A percentile compares a stretch with the other conserved stretches of the same genome.
Evolutionary conservation across 2,888 invertebrate genomes (phyloP).

Genomic region (Petrolisthes cinctipes): DNA sequence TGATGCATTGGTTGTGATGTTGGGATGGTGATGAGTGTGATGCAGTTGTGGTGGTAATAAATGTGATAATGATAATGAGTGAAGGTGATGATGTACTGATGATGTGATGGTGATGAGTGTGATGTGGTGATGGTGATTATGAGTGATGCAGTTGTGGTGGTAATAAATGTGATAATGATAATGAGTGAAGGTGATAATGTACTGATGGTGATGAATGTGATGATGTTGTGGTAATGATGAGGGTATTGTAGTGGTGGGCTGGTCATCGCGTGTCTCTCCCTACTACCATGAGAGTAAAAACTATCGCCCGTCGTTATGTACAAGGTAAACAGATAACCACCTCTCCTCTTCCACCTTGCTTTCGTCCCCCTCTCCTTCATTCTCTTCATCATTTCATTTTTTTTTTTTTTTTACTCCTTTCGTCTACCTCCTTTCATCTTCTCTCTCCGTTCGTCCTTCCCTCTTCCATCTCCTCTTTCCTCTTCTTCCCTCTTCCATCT

Average conservation of each 20-base stretch:
- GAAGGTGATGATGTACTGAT: too few relatives aligned
- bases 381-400: background rate
- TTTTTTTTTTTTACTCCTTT: background rate
- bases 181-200: too few relatives aligned
- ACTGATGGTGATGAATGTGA: too few relatives aligned
- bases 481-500: background rate
- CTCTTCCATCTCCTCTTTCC: background rate
- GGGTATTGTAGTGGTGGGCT: background rate
- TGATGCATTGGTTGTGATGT: too few relatives aligned
- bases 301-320: conserved; percentile 37
- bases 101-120: background rate
- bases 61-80: too few relatives aligned
- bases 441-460: background rate
- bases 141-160: too few relatives aligned
- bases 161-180: too few relatives aligned
- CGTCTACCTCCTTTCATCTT: background rate
- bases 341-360: background rate
- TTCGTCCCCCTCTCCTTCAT: background rate
- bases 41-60: too few relatives aligned
- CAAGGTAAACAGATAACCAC: background rate
- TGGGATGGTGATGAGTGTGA: too few relatives aligned
- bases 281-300: conserved; percentile 45
- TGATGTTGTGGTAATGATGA: background rate
- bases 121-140: background rate
- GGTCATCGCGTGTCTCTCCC: too few relatives aligned